phyloP scores from a whole-genome alignment of 2,888 invertebrate species.

The Sepioteuthis lessoniana region DNA sequence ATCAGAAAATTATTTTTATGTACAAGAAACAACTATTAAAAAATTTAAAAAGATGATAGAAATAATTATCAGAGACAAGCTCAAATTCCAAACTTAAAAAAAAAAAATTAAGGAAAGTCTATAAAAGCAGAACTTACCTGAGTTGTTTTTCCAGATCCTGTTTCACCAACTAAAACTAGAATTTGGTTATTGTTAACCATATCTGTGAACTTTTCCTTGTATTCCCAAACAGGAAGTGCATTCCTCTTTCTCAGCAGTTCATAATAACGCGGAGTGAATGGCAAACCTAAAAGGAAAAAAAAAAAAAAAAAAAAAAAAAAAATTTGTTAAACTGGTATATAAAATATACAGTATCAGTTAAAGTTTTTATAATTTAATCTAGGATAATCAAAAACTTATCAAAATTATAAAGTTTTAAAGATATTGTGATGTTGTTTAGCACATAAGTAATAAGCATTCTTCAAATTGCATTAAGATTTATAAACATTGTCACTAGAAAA shows the following conservation, averaged over 20 bases:
- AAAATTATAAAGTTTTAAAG: too few species aligned
- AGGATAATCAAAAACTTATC: too few species aligned
- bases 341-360: too few species aligned
- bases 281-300: conserved; percentile 78
- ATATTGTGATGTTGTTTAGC: too few species aligned
- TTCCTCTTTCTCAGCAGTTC: conserved; percentile 89
- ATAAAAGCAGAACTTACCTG: conserved; percentile 77
- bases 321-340: too few species aligned
- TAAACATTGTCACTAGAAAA: too few species aligned
- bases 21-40: too few species aligned
- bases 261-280: conserved; percentile 91
- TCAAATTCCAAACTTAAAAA: background rate
- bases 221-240: conserved; percentile 97
- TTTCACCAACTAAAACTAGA: conserved; percentile 97
- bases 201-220: conserved; percentile 95
- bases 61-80: background rate
- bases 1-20: too few species aligned
- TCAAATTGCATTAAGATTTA: too few species aligned
- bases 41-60: too few species aligned
- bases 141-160: conserved; percentile 98
- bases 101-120: background rate
- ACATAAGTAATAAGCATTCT: too few species aligned
- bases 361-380: too few species aligned
- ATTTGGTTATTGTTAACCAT: conserved; percentile 93
- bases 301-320: background rate